A percentile compares a stretch with the other conserved stretches of the same genome.
phyloP scores from a whole-genome alignment of 2,888 invertebrate species.

The Chymomyza procnemis region DNA sequence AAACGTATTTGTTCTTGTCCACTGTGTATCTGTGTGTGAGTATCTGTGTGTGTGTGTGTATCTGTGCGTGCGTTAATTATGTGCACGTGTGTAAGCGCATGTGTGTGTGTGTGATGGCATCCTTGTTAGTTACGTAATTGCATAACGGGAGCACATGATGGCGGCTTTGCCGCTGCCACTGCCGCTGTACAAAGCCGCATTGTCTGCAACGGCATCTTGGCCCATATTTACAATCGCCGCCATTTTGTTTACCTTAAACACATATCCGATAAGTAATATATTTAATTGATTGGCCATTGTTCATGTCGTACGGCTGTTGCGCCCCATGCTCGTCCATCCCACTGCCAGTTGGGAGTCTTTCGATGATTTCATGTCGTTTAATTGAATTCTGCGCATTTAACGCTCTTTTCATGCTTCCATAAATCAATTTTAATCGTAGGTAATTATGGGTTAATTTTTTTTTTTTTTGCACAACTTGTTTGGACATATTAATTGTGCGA shows the following conservation, averaged over 20 bases:
- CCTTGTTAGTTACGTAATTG: conserved; percentile 60
- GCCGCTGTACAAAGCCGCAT: background rate
- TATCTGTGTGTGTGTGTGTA: conserved; percentile 12
- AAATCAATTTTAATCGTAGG: conserved; percentile 76
- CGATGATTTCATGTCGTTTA: conserved; percentile 25
- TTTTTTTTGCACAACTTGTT: conserved; percentile 44
- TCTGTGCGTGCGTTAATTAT: conserved; percentile 20
- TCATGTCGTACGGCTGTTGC: conserved; percentile 33
- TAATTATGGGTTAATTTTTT: conserved; percentile 66
- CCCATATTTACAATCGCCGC: background rate
- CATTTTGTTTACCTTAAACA: background rate
- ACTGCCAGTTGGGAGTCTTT: background rate
- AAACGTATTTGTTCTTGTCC: conserved; percentile 52
- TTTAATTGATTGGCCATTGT: conserved; percentile 60
- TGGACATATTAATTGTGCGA: conserved; percentile 58
- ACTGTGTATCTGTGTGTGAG: conserved; percentile 9
- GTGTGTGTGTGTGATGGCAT: conserved; percentile 26
- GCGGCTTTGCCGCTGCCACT: conserved; percentile 1
- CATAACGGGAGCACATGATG: conserved; percentile 29
- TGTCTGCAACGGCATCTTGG: background rate
- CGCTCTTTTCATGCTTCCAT: conserved; percentile 45
- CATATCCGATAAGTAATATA: background rate
- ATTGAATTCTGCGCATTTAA: conserved; percentile 52
- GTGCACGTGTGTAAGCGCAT: background rate
- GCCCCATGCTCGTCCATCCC: conserved; percentile 26